A percentile compares a stretch with the other conserved stretches of the same genome.
These are phyloP conservation scores for Iguana delicatissima DNA, from an alignment of 2,797 vertebrate species.

Conservation along the genomic window DNA sequence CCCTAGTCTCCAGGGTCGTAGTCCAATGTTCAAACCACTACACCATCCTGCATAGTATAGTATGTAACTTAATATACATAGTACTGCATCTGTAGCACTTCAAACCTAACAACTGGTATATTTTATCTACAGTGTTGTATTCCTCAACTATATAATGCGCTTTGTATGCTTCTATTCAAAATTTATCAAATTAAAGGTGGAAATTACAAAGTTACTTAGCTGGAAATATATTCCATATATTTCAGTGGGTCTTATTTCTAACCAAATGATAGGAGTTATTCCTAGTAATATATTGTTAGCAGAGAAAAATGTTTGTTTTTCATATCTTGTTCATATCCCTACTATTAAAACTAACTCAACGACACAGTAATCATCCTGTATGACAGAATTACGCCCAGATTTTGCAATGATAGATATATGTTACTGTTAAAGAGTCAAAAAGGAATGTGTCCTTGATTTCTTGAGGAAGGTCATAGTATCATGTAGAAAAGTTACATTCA, in stretches of 20 bases:
- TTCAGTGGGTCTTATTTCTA: background rate
- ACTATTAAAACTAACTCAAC: background rate
- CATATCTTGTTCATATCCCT: background rate
- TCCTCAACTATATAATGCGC: no score
- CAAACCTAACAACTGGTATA: no score
- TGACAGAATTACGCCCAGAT: background rate
- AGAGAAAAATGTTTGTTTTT: background rate
- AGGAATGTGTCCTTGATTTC: background rate
- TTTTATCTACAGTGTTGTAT: no score
- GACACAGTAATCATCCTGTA: background rate
- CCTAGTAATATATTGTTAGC: background rate
- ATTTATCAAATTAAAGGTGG: background rate
- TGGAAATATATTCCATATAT: background rate
- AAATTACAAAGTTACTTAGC: background rate
- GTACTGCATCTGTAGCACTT: no score
- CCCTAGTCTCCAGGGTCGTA: no score
- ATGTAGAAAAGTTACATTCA: background rate
- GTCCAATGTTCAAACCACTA: no score
- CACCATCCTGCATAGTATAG: no score
- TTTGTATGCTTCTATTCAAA: background rate
- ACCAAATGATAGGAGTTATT: background rate
- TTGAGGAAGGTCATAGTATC: background rate
- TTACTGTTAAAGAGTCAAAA: background rate
- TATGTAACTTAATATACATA: no score
- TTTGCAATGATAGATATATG: background rate